Evolutionary conservation across 37 sponge, comb jelly and placozoan species (phyloP).

Genomic region (Sycon ciliatum): DNA sequence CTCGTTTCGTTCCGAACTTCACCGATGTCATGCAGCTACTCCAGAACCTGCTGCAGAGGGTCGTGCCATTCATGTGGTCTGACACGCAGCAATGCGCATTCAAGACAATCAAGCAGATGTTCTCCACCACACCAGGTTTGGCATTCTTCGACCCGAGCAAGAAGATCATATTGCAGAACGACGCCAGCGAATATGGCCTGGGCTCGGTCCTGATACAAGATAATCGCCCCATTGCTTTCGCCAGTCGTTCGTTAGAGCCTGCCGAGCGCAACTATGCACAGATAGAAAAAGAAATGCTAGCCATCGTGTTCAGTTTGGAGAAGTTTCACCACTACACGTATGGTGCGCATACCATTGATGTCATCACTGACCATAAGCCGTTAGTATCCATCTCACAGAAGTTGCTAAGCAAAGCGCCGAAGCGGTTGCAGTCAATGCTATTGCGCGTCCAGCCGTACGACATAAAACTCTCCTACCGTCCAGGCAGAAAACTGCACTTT

Average conservation of each 20-base stretch:
- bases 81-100: neutral
- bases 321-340: conserved; percentile 19
- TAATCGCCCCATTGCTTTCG: neutral
- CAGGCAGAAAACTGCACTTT: neutral
- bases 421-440: neutral
- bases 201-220: neutral
- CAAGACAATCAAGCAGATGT: neutral
- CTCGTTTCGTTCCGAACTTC: neutral
- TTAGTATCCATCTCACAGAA: neutral
- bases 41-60: neutral
- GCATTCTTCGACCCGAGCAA: neutral
- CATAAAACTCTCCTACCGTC: neutral
- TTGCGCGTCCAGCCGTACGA: neutral
- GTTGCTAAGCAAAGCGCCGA: neutral
- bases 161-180: neutral
- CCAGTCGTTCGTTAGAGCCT: neutral
- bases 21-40: neutral
- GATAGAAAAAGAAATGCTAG: conserved; percentile 1
- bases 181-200: neutral
- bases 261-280: conserved; percentile 1
- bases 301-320: conserved; percentile 6
- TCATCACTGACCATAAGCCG: conserved; percentile 25
- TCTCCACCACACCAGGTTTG: neutral
- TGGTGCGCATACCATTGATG: neutral
- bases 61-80: neutral